Evolutionary conservation across 2,113 vertebrate genomes (phyloP).

Genomic region (Dicaeum eximium): DNA sequence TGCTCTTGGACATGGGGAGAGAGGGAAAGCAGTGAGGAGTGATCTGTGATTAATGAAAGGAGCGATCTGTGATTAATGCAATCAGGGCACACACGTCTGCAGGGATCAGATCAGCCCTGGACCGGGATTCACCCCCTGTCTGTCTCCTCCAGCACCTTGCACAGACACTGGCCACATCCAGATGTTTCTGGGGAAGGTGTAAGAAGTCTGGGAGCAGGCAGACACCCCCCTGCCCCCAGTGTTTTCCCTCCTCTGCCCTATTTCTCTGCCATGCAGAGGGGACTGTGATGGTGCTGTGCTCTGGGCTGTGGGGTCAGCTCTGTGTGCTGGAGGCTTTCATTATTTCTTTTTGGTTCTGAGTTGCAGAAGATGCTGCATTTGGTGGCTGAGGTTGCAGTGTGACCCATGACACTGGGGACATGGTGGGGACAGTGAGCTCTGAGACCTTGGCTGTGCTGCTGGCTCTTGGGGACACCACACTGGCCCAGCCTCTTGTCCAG

Average conservation of each 20-base stretch:
- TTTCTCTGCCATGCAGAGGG: neutral
- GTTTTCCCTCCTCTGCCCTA: neutral
- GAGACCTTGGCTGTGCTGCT: neutral
- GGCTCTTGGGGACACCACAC: rapidly evolving
- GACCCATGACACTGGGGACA: rapidly evolving
- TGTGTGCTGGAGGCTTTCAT: neutral
- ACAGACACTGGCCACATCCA: neutral
- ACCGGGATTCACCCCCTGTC: rapidly evolving
- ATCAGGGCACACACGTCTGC: rapidly evolving
- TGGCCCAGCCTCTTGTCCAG: neutral
- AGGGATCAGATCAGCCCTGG: neutral
- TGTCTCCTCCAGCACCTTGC: neutral
- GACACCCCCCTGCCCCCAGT: rapidly evolving
- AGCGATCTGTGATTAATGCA: neutral
- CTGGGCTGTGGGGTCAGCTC: rapidly evolving
- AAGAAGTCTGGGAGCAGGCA: neutral
- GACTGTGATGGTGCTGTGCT: neutral
- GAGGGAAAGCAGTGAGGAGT: neutral
- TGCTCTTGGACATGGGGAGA: neutral
- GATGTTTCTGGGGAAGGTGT: neutral
- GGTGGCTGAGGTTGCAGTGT: neutral
- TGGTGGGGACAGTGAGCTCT: neutral
- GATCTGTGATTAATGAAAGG: neutral
- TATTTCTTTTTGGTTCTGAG: neutral
- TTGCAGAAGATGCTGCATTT: neutral